These are phyloP conservation scores for Rousettus leschenaultii DNA, from an alignment of 2,113 vertebrate species.

Conservation along the genomic window DNA sequence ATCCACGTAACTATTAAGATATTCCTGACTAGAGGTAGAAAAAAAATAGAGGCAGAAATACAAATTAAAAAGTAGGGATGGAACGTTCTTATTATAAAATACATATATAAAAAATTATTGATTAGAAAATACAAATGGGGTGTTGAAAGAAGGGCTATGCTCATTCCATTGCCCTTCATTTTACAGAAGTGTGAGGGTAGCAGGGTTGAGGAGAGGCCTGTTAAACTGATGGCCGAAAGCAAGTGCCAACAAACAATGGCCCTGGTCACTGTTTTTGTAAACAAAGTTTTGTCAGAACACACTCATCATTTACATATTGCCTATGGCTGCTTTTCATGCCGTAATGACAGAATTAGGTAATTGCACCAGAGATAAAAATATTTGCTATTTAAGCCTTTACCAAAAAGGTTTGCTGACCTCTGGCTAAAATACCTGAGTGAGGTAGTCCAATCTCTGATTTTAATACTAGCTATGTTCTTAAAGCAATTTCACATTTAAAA, in stretches of 20 bases:
- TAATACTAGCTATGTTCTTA: background rate
- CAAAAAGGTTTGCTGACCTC: background rate
- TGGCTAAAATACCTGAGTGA: background rate
- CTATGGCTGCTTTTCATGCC: background rate
- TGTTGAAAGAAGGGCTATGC: background rate
- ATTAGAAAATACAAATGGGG: background rate
- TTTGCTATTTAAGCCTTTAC: background rate
- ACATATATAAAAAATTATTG: conserved; percentile 3
- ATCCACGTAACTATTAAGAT: background rate
- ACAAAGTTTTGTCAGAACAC: background rate
- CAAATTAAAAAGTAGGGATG: background rate
- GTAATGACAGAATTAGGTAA: background rate
- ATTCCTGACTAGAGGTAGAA: background rate
- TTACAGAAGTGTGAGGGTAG: background rate
- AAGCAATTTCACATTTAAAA: conserved; percentile 14
- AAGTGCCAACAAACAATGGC: background rate
- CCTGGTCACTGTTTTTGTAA: background rate
- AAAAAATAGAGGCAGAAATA: background rate
- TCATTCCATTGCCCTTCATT: background rate
- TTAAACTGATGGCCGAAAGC: background rate
- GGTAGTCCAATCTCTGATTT: background rate
- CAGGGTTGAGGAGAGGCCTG: background rate
- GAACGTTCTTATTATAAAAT: conserved; percentile 17
- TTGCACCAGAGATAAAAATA: conserved; percentile 3
- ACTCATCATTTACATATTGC: background rate